Evolutionary conservation across 1,140 invertebrate genomes (phyloP), one percentile per base, ranked within the genome.

Genomic region (Matsumurasca onukii): DNA sequence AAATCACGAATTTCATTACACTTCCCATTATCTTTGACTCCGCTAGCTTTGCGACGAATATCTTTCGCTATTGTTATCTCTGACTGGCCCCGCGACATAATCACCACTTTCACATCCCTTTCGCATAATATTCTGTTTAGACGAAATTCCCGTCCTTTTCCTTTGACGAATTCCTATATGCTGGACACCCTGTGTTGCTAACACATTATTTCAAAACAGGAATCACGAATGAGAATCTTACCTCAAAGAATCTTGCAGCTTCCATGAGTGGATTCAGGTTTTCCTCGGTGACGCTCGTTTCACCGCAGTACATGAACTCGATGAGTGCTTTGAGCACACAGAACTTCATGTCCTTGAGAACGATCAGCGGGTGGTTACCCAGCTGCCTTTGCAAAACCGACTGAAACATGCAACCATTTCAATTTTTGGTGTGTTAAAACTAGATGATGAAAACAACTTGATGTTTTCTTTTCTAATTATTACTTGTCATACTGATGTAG

Each of bases 271-370:
- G 79, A 71, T 80, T 78, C 51, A 85, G 76, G 73, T 83, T 79
- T 59, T 82, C 78, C 73, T 82, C 80, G 68, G 82, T 80, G 63
- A 85, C 81, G 69, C 78, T 83, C 31, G 83, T 83, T 77, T 84
- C 83, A 22, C 84, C 84, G 68, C 82, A 84, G 68, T 86, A 86
- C 82, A 86, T 85, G 71, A 85, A 85, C 74, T 85, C 83, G 63
- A 86, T 80, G 73, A 86, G 79, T 61, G 82, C 81, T 76, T 83
- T 83, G 31, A 85, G 77, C 69, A 85, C 82, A 71, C 81, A 80
- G 76, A 84, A 84, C 75, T 81, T 79, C 78, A 85, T 76, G 72
- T 85, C 83, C 76, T 80, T 83, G 12, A 85, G 78, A 71, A 85
- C 78, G 76, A 85, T 84, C 70, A 82, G 75, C 69, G 83, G 83